Percentiles rank a stretch among this genome's conserved stretches.
phyloP scores from a whole-genome alignment of 2,888 invertebrate genomes.

The Leptopilina drosophilae region DNA sequence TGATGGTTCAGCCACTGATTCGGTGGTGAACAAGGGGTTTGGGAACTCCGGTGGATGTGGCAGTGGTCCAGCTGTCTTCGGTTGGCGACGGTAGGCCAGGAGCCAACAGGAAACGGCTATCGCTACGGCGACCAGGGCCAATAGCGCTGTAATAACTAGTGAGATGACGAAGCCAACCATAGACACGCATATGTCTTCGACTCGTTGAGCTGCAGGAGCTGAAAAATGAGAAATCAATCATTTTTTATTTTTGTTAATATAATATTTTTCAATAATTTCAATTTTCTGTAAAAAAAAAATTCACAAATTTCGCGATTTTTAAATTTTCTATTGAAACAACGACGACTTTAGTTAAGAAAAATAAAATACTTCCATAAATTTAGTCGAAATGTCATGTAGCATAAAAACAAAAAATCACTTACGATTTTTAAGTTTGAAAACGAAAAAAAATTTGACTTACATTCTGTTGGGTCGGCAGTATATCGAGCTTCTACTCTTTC shows the following conservation, averaged over 20 bases:
- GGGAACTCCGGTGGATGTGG: constrained; percentile 98
- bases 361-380: too few species aligned
- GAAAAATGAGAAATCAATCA: constrained; percentile 60
- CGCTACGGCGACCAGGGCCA: constrained; percentile 95
- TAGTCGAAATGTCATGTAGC: too few species aligned
- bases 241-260: too few species aligned
- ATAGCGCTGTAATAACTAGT: constrained; percentile 91
- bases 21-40: constrained; percentile 93
- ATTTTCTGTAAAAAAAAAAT: too few species aligned
- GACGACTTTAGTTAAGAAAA: too few species aligned
- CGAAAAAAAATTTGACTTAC: constrained; percentile 78
- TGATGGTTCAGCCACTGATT: constrained; percentile 88
- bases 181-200: constrained; percentile 94
- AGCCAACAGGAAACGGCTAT: constrained; percentile 97
- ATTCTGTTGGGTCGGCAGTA: constrained; percentile 87
- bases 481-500: constrained; percentile 89
- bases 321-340: too few species aligned
- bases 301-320: too few species aligned
- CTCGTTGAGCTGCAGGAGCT: constrained; percentile 80
- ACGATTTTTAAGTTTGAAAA: too few species aligned
- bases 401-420: too few species aligned
- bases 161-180: constrained; percentile 96
- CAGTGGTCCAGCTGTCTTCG: constrained; percentile 91
- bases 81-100: constrained; percentile 93
- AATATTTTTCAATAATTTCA: too few species aligned